Conservation (phyloP, 1,140 invertebrate species). For the Radopholus similis region DNA sequence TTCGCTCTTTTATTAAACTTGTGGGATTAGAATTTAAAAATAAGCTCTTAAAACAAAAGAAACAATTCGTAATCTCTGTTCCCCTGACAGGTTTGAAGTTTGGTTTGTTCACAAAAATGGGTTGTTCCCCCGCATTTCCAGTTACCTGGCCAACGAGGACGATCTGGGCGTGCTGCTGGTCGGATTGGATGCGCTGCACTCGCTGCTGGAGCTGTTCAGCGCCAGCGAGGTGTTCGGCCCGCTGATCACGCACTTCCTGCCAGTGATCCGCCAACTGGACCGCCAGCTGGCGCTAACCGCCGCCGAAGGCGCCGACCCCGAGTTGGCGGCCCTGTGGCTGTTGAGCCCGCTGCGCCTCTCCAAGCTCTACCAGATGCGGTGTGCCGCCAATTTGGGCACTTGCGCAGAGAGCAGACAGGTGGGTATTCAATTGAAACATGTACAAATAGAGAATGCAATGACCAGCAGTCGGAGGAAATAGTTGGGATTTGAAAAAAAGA, state of each 20-base stretch:
- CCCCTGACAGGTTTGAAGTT: not conserved
- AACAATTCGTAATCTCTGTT: too few species aligned
- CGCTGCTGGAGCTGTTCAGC: conserved; percentile 47
- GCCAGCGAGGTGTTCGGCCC: conserved; percentile 42
- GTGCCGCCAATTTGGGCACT: conserved; percentile 46
- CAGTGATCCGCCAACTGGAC: conserved; percentile 55
- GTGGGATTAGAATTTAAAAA: too few species aligned
- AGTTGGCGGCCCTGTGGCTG: conserved; percentile 57
- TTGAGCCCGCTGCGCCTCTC: conserved; percentile 46
- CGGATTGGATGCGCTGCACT: conserved; percentile 54
- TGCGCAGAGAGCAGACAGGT: conserved; percentile 51
- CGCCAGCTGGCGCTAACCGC: conserved; percentile 36
- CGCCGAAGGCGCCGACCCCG: conserved; percentile 30
- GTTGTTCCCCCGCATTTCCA: too few species aligned
- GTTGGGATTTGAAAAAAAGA: too few species aligned
- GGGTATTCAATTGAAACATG: not conserved
- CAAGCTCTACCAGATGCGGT: conserved; percentile 56
- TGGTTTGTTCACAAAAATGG: too few species aligned
- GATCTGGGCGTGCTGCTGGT: conserved; percentile 52
- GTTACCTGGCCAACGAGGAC: conserved; percentile 47
- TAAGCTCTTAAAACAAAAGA: too few species aligned
- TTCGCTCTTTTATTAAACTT: too few species aligned
- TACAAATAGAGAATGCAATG: conserved; percentile 6
- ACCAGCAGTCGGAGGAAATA: not conserved
- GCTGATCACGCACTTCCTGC: conserved; percentile 48